These are phyloP conservation scores for Vandiemenella viatica DNA, from an alignment of 2,888 invertebrate genomes.

Conservation along the genomic window DNA sequence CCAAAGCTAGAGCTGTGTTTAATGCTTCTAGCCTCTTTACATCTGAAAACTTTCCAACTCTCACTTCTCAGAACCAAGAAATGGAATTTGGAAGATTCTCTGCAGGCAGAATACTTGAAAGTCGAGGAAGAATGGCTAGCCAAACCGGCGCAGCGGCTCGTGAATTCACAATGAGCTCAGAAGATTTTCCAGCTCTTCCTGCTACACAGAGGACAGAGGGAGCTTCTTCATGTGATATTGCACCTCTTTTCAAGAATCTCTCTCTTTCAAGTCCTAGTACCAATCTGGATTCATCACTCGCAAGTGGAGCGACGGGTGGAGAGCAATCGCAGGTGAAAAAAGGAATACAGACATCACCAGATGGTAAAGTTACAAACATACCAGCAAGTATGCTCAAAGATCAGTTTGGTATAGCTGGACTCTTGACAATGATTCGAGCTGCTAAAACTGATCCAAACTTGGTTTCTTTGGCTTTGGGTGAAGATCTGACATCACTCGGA, in stretches of 20 bases:
- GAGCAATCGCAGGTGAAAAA: conserved; percentile 35
- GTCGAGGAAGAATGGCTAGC: conserved; percentile 85
- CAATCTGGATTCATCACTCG: conserved; percentile 18
- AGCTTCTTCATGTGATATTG: conserved; percentile 46
- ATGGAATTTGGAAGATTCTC: no score
- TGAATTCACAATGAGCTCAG: conserved; percentile 94
- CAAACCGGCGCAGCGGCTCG: conserved; percentile 83
- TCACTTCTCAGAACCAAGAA: no score
- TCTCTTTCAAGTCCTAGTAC: conserved; percentile 9
- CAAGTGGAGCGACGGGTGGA: conserved; percentile 18
- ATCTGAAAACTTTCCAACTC: no score
- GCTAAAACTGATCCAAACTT: conserved; percentile 95
- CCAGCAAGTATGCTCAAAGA: conserved; percentile 97
- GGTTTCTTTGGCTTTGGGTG: conserved; percentile 90
- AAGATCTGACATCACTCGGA: conserved; percentile 94
- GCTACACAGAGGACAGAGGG: conserved; percentile 59
- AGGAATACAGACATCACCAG: conserved; percentile 90
- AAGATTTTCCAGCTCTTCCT: conserved; percentile 98
- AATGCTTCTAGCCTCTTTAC: no score
- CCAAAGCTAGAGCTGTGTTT: no score
- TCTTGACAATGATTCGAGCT: conserved; percentile 93
- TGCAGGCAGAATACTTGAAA: no score
- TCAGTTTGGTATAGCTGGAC: conserved; percentile 98
- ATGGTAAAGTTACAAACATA: conserved; percentile 65
- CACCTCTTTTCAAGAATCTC: conserved; percentile 23